Evolutionary conservation across 2,888 invertebrate species (phyloP), one percentile per base, ranked within the genome.

Genomic region (Ornithoptera priamus): DNA sequence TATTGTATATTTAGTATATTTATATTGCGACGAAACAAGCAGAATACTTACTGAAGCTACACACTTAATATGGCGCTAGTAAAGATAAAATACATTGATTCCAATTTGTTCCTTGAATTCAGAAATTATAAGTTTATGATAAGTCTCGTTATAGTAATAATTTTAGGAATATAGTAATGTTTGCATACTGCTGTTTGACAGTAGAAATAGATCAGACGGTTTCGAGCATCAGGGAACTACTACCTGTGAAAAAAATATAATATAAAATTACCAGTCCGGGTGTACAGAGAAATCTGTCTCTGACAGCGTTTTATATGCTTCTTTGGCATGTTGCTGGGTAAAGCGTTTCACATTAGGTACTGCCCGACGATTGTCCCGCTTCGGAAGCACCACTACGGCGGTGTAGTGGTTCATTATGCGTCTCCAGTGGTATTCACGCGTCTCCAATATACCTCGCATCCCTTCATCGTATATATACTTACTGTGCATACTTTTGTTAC

Each of bases 391-490:
- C 17, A 87, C 86, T 59, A 92, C 83, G 0, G 86, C 85, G 0
- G 91, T 92, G 73, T 92, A 92, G 71, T 92, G 90, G 64, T 92
- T 79, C 62, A 87, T 72, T 0, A 92, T 83, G 42, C 92, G 77
- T 69, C 79, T 81, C 92, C 92, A 92, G 71, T 84, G 82, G 71
- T 89, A 92, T 72, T 90, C 87, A 10, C 86, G 80, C 67, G 80
- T 79, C 42, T 88, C 90, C 57, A 86, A 42, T 15, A 81, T 77
- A 0, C 83, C 84, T n/a, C 92, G 80, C 83, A 92, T 83, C 0
- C 89, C 90, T 15, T 81, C 74, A 22, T 92, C 90, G 67, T 83
- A 89, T 15, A 92, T 83, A 65, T 82, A 82, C 77, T 90, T 89
- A 0, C 81, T 85, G 39, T 80, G 78, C 78, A 90, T 81, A 0